Conservation (phyloP, 2,888 invertebrate genomes). For the Epirrita christyi region DNA sequence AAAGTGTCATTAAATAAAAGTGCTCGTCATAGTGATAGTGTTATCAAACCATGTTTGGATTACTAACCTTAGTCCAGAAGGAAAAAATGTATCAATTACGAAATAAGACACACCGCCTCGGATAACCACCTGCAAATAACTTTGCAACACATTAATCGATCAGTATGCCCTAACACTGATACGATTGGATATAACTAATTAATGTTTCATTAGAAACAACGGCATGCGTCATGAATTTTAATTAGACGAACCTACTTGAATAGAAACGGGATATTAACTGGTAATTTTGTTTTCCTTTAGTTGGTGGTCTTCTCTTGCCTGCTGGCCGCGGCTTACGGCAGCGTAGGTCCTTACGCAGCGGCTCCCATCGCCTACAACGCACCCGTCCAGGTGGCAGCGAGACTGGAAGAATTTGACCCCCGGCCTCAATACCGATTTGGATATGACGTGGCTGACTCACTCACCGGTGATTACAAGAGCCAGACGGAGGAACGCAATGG, state of each 20-base stretch:
- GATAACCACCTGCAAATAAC: slow-evolving; percentile 17
- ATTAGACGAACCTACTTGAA: slow-evolving; percentile 1
- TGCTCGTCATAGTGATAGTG: slow-evolving; percentile 32
- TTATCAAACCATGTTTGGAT: slow-evolving; percentile 14
- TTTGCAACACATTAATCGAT: slow-evolving; percentile 10
- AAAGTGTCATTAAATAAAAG: slow-evolving; percentile 39
- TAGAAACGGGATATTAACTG: not conserved
- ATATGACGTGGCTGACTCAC: slow-evolving; percentile 72
- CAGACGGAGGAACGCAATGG: slow-evolving; percentile 82
- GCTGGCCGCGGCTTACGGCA: slow-evolving; percentile 63
- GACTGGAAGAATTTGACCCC: slow-evolving; percentile 79
- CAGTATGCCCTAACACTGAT: too few species aligned
- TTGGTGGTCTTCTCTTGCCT: slow-evolving; percentile 74
- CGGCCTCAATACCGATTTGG: slow-evolving; percentile 84
- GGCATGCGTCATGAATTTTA: slow-evolving; percentile 21
- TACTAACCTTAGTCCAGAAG: not conserved
- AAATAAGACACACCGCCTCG: slow-evolving; percentile 10
- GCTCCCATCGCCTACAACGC: slow-evolving; percentile 16
- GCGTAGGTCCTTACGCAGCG: slow-evolving; percentile 60
- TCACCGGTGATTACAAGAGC: slow-evolving; percentile 78
- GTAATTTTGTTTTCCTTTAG: slow-evolving; percentile 53
- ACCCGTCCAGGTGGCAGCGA: slow-evolving; percentile 52
- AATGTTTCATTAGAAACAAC: slow-evolving; percentile 15
- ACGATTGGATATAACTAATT: slow-evolving; percentile 8
- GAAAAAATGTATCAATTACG: slow-evolving; percentile 7